Evolutionary conservation across 2,113 vertebrate species (phyloP).

Genomic region (Corythornis madagascariensis): DNA sequence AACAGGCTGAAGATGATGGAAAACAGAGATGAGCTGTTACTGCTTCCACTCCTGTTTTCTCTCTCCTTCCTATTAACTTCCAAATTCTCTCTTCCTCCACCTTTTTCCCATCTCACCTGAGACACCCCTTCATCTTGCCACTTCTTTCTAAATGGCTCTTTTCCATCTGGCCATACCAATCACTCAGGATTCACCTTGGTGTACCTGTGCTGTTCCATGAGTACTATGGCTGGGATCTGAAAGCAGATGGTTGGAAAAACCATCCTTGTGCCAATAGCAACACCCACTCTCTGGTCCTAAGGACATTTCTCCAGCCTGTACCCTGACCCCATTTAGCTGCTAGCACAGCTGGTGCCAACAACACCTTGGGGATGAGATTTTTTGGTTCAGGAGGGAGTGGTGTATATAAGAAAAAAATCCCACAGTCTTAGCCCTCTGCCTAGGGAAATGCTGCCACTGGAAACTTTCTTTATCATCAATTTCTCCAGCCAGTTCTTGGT

Average conservation of each 20-base stretch:
- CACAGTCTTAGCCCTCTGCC: neutral
- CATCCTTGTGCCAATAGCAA: neutral
- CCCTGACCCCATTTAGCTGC: neutral
- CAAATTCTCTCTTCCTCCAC: neutral
- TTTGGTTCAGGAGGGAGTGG: neutral
- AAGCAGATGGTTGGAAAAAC: neutral
- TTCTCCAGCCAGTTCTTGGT: neutral
- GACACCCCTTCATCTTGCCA: neutral
- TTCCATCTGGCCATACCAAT: fast-evolving
- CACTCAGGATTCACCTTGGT: neutral
- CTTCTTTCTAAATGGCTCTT: neutral
- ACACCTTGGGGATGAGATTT: neutral
- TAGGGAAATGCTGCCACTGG: neutral
- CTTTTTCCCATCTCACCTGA: neutral
- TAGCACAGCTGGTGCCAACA: neutral
- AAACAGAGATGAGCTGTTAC: neutral
- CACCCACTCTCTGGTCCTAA: neutral
- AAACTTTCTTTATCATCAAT: neutral
- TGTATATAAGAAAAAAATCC: neutral
- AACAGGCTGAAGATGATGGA: neutral
- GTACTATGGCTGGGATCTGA: neutral
- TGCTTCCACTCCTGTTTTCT: neutral
- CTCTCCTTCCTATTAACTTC: neutral
- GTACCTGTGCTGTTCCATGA: neutral
- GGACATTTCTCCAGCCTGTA: neutral